Evolutionary conservation across 2,113 vertebrate genomes (phyloP).

Genomic region (Montifringilla adamsi): DNA sequence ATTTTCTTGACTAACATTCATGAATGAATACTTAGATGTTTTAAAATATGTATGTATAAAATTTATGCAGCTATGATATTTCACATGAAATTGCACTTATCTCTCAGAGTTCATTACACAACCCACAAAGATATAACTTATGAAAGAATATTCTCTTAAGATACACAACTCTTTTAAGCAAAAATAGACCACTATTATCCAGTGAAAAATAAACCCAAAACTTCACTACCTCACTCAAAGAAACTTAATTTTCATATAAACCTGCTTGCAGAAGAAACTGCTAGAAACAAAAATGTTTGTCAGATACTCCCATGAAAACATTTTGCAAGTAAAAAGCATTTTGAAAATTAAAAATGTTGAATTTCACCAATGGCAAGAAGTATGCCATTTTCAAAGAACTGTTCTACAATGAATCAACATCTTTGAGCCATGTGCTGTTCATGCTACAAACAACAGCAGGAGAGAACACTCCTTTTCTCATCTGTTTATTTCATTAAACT

Average conservation of each 20-base stretch:
- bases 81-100: neutral
- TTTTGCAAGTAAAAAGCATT: neutral
- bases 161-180: neutral
- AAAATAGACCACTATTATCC: neutral
- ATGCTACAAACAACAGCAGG: neutral
- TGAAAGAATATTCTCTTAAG: neutral
- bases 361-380: neutral
- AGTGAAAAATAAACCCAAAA: neutral
- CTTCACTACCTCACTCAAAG: neutral
- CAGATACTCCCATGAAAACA: neutral
- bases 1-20: neutral
- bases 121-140: neutral
- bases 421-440: neutral
- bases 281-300: neutral
- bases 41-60: neutral
- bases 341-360: neutral
- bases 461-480: neutral
- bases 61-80: neutral
- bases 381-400: neutral
- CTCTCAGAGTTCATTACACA: neutral
- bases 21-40: neutral
- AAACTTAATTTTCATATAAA: neutral
- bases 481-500: neutral
- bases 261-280: neutral
- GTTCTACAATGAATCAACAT: neutral